phyloP scores from a whole-genome alignment of 2,888 invertebrate species.

The Theristus sp. region DNA sequence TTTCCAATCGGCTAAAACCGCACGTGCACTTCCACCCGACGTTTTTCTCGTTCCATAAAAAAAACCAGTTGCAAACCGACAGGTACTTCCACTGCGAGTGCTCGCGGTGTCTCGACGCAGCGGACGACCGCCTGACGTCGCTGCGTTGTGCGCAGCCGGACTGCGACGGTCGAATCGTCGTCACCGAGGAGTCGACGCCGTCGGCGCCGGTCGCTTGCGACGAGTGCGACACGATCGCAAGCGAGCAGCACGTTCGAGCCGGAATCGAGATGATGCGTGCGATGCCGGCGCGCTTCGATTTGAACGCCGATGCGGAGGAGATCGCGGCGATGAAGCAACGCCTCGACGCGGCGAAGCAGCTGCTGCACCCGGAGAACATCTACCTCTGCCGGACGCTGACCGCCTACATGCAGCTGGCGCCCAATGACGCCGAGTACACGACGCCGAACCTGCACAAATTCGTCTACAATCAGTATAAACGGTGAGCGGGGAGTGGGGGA shows the following conservation, averaged over 20 bases:
- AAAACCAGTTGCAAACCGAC: too few species aligned
- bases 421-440: neutral
- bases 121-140: constrained; percentile 20
- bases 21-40: too few species aligned
- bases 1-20: too few species aligned
- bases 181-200: constrained; percentile 14
- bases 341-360: constrained; percentile 13
- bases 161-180: constrained; percentile 18
- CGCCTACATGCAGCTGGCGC: constrained; percentile 16
- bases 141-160: constrained; percentile 12
- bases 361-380: constrained; percentile 22
- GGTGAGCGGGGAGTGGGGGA: constrained; percentile 6
- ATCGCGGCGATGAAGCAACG: constrained; percentile 10
- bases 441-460: constrained; percentile 15
- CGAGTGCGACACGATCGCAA: constrained; percentile 11
- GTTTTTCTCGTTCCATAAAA: too few species aligned
- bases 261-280: constrained; percentile 4
- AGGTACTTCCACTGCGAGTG: constrained; percentile 25
- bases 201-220: constrained; percentile 17
- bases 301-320: constrained; percentile 3
- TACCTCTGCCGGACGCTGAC: constrained; percentile 18
- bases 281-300: constrained; percentile 4
- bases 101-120: constrained; percentile 19
- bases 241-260: neutral
- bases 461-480: constrained; percentile 22